Base-by-base conservation (phyloP, 2,888 invertebrate species). In the Callyntrura guangdongensis region DNA sequence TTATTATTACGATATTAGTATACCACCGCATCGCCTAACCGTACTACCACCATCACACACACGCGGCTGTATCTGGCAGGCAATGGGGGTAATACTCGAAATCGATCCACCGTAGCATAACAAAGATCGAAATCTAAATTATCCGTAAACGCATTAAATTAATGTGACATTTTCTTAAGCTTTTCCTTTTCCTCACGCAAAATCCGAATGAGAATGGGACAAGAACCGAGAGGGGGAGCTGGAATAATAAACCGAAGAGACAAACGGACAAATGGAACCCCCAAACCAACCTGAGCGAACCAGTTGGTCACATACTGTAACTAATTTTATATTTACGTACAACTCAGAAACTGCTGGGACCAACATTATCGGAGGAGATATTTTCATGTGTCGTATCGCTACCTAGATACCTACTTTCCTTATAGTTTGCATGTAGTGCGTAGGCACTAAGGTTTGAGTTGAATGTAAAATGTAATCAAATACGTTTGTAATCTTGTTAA, bases 81-180 rank as follows among this genome's bases (percentile, higher is more conserved):
- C 36, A 36, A 36, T 36, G 36, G 6, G 36, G 36, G 3, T 36
- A 6, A n/a, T 36, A 36, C 3, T 36, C 36, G 36, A 6, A 36
- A 6, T 36, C 36, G 36, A 36, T 2, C 3, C 36, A n/a, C n/a
- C n/a, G 6, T 86, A 77, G 77, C 61, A 77, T 74, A 61, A 74
- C 77, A 61, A 69, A 77, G 77, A 86, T 77, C 74, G 59, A 86
- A 77, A 86, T 86, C 86, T 86, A 64, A 77, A 86, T 77, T 86
- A 86, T 74, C 77, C 77, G 74, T 25, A 77, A 86, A 86, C 59
- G 53, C 86, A 86, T 86, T 86, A 86, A 86, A 77, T 86, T 86
- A 86, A 86, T 86, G 86, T 20, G 77, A 86, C 77, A 69, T 69
- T 69, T 86, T 77, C 72, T 61, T 74, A 74, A 61, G 47, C 72